A percentile compares a stretch with the other conserved stretches of the same genome.
phyloP scores from a whole-genome alignment of 2,888 invertebrate genomes.

The Timandra comae region DNA sequence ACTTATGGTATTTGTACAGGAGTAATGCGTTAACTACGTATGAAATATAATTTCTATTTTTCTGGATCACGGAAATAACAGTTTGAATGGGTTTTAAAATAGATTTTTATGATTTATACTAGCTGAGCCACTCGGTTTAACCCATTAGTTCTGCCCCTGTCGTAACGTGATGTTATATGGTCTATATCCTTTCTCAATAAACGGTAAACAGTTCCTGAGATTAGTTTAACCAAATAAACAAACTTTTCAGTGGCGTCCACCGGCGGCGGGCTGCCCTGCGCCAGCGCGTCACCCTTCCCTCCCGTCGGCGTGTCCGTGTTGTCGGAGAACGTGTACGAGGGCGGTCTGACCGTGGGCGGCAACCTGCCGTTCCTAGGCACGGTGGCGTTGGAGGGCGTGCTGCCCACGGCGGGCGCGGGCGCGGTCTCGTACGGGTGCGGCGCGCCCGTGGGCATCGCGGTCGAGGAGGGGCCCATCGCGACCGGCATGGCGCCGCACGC shows the following conservation, averaged over 20 bases:
- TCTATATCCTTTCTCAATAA: too few species aligned
- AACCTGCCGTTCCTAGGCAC: conserved; percentile 36
- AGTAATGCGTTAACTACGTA: too few species aligned
- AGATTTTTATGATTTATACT: too few species aligned
- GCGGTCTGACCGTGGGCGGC: conserved; percentile 28
- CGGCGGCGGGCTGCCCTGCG: conserved; percentile 25
- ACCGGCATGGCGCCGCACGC: conserved; percentile 16
- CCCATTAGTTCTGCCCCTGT: too few species aligned
- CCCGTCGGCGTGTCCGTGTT: conserved; percentile 34
- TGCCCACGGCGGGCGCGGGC: conserved; percentile 29
- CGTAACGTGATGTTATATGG: too few species aligned
- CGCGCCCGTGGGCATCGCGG: conserved; percentile 20
- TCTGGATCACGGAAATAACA: too few species aligned
- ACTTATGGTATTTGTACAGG: too few species aligned
- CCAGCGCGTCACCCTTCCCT: conserved; percentile 26
- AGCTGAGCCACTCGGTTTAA: too few species aligned
- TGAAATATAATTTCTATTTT: too few species aligned
- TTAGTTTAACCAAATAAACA: too few species aligned
- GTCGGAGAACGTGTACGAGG: conserved; percentile 40
- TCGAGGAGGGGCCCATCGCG: conserved; percentile 9
- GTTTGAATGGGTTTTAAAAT: too few species aligned
- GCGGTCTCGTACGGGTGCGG: conserved; percentile 31
- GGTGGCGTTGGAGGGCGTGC: conserved; percentile 30
- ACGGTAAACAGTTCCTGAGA: too few species aligned
- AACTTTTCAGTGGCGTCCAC: conserved; percentile 22